Percentiles rank a stretch among this genome's conserved stretches.
phyloP scores from a whole-genome alignment of 2,113 vertebrate species.

The Cyanoderma ruficeps region DNA sequence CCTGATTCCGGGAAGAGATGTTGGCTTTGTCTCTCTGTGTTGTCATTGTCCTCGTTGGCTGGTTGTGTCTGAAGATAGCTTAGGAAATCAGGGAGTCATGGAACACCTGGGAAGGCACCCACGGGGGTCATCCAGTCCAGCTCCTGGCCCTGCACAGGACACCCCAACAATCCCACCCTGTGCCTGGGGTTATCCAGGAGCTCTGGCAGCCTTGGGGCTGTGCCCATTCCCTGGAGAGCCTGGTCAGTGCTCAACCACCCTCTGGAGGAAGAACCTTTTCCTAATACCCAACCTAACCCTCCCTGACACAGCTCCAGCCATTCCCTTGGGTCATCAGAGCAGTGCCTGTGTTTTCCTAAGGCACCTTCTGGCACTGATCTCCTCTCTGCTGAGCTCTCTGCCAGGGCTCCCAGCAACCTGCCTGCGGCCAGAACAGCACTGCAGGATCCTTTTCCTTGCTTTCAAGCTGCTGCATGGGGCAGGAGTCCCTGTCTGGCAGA shows the following conservation, averaged over 20 bases:
- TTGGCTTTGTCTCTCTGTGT: neutral
- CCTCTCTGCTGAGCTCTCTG: neutral
- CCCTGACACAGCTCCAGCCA: neutral
- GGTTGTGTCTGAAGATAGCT: neutral
- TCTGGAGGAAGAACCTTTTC: neutral
- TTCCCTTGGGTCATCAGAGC: neutral
- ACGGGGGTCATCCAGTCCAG: neutral
- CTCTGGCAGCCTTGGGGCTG: neutral
- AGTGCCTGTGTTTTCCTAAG: neutral
- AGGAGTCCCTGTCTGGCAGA: neutral
- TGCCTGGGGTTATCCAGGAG: neutral
- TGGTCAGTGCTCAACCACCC: accelerated
- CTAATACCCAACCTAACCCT: neutral
- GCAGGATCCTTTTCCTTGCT: neutral
- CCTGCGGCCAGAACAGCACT: neutral
- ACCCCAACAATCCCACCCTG: neutral
- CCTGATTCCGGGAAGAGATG: neutral
- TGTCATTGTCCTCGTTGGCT: neutral
- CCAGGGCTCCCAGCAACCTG: neutral
- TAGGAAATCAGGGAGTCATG: neutral
- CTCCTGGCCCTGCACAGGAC: neutral
- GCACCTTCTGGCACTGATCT: neutral
- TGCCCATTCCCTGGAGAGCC: neutral
- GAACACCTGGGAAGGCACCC: neutral
- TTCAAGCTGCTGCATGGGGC: neutral